A percentile compares a stretch with the other conserved stretches of the same genome.
phyloP scores from a whole-genome alignment of 2,113 vertebrate species.

The Picathartes gymnocephalus region DNA sequence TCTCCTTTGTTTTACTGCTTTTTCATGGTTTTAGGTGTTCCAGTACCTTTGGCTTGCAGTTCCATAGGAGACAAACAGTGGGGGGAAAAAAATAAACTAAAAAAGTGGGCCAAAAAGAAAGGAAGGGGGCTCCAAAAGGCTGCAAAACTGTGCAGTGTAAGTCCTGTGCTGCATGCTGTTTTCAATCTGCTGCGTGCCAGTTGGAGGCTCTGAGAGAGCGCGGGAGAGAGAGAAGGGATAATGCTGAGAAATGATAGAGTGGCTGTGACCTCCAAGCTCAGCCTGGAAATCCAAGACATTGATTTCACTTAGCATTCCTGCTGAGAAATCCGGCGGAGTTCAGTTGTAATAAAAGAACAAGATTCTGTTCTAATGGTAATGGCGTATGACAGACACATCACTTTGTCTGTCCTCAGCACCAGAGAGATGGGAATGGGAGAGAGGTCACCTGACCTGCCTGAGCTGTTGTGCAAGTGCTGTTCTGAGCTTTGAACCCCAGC shows the following conservation, averaged over 20 bases:
- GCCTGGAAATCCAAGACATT: slow-evolving; percentile 82
- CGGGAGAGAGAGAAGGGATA: slow-evolving; percentile 60
- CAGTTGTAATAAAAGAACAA: slow-evolving; percentile 83
- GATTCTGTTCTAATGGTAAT: slow-evolving; percentile 83
- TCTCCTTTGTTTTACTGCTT: not conserved
- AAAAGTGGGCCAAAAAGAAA: slow-evolving; percentile 27
- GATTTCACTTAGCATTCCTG: slow-evolving; percentile 81
- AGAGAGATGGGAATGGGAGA: slow-evolving; percentile 62
- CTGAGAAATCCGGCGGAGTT: slow-evolving; percentile 79
- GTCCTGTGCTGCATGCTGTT: slow-evolving; percentile 79
- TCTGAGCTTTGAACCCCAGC: slow-evolving; percentile 72
- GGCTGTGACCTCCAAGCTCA: slow-evolving; percentile 80
- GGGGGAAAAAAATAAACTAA: not conserved
- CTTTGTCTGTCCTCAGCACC: slow-evolving; percentile 75
- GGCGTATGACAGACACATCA: slow-evolving; percentile 80
- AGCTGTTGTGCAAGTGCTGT: slow-evolving; percentile 41
- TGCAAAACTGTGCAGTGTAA: slow-evolving; percentile 77
- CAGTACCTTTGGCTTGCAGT: slow-evolving; percentile 47
- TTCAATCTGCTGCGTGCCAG: slow-evolving; percentile 85
- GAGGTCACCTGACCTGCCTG: slow-evolving; percentile 73
- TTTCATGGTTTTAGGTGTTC: slow-evolving; percentile 1
- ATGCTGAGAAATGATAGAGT: slow-evolving; percentile 82
- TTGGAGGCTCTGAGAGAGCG: slow-evolving; percentile 73
- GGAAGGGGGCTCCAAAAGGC: slow-evolving; percentile 72
- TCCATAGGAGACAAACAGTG: slow-evolving; percentile 59